Conservation (phyloP, 1,140 invertebrate genomes). For the Lepidurus arcticus region DNA sequence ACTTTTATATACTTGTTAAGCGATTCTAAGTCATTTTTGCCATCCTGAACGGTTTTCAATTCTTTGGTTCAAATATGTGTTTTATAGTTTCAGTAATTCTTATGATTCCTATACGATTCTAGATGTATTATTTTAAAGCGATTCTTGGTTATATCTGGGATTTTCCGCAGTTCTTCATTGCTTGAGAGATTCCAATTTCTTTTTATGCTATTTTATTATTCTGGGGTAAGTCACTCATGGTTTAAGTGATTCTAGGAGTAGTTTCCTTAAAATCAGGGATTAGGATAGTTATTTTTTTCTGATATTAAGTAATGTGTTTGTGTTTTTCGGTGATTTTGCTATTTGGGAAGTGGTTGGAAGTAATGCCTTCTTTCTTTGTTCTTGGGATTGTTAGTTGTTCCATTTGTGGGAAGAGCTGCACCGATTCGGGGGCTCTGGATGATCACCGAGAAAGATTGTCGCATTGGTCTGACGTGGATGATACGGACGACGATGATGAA, state of each 20-base stretch:
- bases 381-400: background rate
- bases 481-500: background rate
- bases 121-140: too few relatives aligned
- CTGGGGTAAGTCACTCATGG: too few relatives aligned
- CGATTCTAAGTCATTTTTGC: too few relatives aligned
- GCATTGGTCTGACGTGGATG: slow-evolving; percentile 12
- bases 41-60: too few relatives aligned
- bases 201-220: too few relatives aligned
- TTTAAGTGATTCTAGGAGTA: background rate
- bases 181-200: too few relatives aligned
- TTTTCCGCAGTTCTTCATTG: too few relatives aligned
- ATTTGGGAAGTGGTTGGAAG: background rate
- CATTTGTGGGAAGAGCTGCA: background rate
- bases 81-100: too few relatives aligned
- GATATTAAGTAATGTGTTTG: background rate
- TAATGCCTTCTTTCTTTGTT: background rate
- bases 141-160: too few relatives aligned
- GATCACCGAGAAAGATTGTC: slow-evolving; percentile 12
- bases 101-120: too few relatives aligned
- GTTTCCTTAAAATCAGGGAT: background rate
- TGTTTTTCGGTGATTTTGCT: background rate
- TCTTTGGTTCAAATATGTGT: too few relatives aligned
- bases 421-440: background rate
- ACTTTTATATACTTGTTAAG: too few relatives aligned
- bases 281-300: background rate